phyloP scores from a whole-genome alignment of 2,113 vertebrate genomes.

The Oophaga pumilio region DNA sequence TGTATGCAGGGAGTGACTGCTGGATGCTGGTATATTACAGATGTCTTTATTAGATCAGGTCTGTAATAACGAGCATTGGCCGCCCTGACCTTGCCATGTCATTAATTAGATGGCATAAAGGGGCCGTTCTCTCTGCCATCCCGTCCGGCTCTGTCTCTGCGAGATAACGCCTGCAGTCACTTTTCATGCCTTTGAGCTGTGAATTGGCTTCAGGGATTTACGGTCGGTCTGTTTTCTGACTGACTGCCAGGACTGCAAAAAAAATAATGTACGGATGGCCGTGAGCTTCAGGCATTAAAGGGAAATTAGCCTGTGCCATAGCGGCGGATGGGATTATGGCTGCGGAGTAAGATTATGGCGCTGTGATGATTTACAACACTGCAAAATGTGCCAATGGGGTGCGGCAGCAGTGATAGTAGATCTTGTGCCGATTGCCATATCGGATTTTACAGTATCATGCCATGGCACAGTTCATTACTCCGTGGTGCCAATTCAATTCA shows the following conservation, averaged over 20 bases:
- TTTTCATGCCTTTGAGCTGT: slow-evolving; percentile 33
- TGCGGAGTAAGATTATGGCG: slow-evolving; percentile 9
- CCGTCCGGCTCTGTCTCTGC: not conserved
- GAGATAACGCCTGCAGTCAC: slow-evolving; percentile 2
- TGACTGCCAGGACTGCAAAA: slow-evolving; percentile 4
- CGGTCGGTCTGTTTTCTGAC: slow-evolving; percentile 28
- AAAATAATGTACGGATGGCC: slow-evolving; percentile 4
- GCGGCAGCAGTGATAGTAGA: not conserved
- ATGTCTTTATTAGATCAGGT: not conserved
- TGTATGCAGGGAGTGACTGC: not conserved
- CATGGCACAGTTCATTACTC: too few relatives aligned
- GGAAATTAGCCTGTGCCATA: not conserved
- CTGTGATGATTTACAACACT: not conserved
- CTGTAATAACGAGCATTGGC: not conserved
- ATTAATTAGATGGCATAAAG: not conserved
- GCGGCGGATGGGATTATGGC: not conserved
- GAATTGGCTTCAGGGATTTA: slow-evolving; percentile 35
- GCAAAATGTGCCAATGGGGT: not conserved
- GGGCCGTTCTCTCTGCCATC: not conserved
- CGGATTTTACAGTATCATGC: not conserved
- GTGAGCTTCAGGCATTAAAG: not conserved
- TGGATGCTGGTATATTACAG: not conserved
- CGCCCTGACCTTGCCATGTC: not conserved
- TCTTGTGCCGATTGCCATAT: too few relatives aligned
- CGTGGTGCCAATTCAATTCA: too few relatives aligned